These are phyloP conservation scores for Nomada lathburiana DNA, from an alignment of 2,888 invertebrate species.

Conservation along the genomic window DNA sequence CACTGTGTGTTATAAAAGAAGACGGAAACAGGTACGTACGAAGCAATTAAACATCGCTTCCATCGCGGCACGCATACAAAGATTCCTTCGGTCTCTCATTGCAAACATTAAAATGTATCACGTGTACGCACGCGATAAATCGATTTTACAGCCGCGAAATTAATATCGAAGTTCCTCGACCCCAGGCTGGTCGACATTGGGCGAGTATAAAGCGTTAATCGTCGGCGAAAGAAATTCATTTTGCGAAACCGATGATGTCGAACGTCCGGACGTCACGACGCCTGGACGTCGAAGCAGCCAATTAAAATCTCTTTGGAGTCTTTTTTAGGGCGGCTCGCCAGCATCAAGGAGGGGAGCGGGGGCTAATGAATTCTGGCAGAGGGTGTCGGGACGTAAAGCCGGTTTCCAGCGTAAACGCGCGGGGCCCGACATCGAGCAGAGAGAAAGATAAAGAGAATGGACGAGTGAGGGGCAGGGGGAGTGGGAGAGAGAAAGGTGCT, in stretches of 20 bases:
- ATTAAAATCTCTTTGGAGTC: slow-evolving; percentile 77
- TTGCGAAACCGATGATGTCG: slow-evolving; percentile 44
- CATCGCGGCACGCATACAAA: no score
- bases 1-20: no score
- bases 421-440: slow-evolving; percentile 51
- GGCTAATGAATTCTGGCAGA: slow-evolving; percentile 73
- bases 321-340: slow-evolving; percentile 64
- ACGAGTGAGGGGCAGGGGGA: neutral
- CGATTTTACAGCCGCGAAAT: neutral
- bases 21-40: no score
- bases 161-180: neutral
- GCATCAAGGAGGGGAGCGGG: slow-evolving; percentile 41
- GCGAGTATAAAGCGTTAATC: slow-evolving; percentile 25
- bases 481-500: slow-evolving; percentile 11
- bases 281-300: slow-evolving; percentile 72
- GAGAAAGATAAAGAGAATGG: neutral
- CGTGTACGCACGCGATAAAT: neutral
- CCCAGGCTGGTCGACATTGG: neutral
- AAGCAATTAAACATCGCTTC: no score
- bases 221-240: slow-evolving; percentile 27
- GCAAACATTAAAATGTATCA: neutral
- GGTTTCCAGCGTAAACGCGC: slow-evolving; percentile 66
- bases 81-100: neutral
- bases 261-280: slow-evolving; percentile 48
- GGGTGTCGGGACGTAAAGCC: slow-evolving; percentile 72